Conservation (phyloP, 2,888 invertebrate genomes). For the Mongoloraphidia duomilia region DNA sequence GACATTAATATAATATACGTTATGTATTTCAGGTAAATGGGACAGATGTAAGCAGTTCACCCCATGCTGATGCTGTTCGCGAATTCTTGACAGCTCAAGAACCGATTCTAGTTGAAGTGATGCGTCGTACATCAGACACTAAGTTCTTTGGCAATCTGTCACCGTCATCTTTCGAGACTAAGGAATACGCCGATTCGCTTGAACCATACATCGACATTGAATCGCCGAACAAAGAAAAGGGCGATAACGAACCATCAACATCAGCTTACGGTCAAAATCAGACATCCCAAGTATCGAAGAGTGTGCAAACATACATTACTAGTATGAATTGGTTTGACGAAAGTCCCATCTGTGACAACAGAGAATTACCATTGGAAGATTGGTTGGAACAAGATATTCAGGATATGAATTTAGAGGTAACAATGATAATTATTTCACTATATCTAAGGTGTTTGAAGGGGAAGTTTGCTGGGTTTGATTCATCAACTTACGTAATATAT, state of each 20-base stretch:
- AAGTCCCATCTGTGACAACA: constrained; percentile 6
- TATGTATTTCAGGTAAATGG: constrained; percentile 38
- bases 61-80: constrained; percentile 43
- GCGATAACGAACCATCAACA: constrained; percentile 13
- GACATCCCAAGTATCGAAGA: constrained; percentile 26
- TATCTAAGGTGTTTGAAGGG: too few relatives aligned
- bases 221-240: constrained; percentile 4
- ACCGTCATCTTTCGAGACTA: background rate
- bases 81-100: constrained; percentile 43
- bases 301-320: constrained; percentile 38
- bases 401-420: constrained; percentile 44
- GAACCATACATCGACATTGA: constrained; percentile 2
- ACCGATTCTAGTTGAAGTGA: constrained; percentile 43
- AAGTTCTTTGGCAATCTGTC: constrained; percentile 10
- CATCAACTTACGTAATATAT: too few relatives aligned
- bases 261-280: constrained; percentile 11
- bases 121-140: constrained; percentile 30
- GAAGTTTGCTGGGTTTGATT: too few relatives aligned
- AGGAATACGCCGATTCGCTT: background rate
- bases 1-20: too few relatives aligned
- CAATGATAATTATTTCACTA: background rate
- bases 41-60: constrained; percentile 42
- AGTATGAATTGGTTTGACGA: constrained; percentile 27
- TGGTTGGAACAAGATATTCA: constrained; percentile 38
- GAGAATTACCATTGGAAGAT: constrained; percentile 28